These are phyloP conservation scores for Hyperoplus lanceolatus DNA, from an alignment of 2,797 vertebrate species.

Conservation along the genomic window DNA sequence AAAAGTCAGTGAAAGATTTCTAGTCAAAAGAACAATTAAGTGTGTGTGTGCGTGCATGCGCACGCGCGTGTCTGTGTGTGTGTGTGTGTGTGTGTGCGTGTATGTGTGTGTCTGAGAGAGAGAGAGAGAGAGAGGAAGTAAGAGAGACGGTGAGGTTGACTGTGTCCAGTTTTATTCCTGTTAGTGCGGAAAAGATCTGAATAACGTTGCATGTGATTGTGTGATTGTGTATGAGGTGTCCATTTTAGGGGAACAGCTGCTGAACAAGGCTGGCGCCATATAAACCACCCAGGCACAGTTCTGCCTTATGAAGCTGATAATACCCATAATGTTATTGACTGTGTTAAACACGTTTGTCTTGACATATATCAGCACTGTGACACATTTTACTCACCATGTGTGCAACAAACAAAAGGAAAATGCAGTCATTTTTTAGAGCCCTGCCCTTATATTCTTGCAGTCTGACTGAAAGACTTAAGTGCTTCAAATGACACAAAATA, in stretches of 20 bases:
- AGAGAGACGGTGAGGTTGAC: slow-evolving; percentile 12
- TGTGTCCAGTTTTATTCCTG: slow-evolving; percentile 6
- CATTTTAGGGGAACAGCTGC: slow-evolving; percentile 48
- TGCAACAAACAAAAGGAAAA: not conserved
- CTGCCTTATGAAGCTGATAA: slow-evolving; percentile 19
- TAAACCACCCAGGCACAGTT: slow-evolving; percentile 22
- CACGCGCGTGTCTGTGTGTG: not conserved
- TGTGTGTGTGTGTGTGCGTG: slow-evolving; percentile 4
- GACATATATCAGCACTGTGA: slow-evolving; percentile 50
- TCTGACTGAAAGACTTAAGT: not conserved
- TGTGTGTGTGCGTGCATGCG: not conserved
- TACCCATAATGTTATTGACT: slow-evolving; percentile 30
- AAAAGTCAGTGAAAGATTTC: not conserved
- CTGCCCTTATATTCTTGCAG: slow-evolving; percentile 2
- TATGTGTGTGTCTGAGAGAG: slow-evolving; percentile 11
- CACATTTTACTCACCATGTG: slow-evolving; percentile 21
- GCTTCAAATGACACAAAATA: slow-evolving; percentile 7
- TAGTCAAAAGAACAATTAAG: not conserved
- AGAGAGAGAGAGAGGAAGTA: not conserved
- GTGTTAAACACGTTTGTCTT: slow-evolving; percentile 39
- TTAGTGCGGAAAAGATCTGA: slow-evolving; percentile 14
- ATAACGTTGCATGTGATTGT: slow-evolving; percentile 21
- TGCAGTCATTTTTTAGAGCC: slow-evolving; percentile 8
- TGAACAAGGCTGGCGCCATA: slow-evolving; percentile 1
- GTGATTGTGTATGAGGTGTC: slow-evolving; percentile 8